phyloP scores from a whole-genome alignment of 2,888 invertebrate species.

The Tinea semifulvella region DNA sequence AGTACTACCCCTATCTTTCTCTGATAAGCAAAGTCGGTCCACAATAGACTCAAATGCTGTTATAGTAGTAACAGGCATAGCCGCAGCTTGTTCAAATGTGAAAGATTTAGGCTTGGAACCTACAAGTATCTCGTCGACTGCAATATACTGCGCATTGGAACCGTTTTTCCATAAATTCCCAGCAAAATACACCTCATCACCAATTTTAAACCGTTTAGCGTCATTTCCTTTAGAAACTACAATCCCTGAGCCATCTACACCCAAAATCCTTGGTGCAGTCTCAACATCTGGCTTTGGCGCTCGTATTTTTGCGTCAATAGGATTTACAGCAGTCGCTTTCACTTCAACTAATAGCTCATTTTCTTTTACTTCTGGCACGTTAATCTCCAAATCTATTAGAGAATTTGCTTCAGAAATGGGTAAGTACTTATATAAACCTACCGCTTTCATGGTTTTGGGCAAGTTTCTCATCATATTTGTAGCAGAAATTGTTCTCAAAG shows the following conservation, averaged over 20 bases:
- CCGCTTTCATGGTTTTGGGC: conserved; percentile 50
- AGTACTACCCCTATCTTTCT: conserved; percentile 44
- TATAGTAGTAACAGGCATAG: conserved; percentile 45
- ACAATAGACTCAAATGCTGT: conserved; percentile 46
- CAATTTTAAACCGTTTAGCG: conserved; percentile 34
- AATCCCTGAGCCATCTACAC: conserved; percentile 51
- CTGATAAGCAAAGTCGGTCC: conserved; percentile 41
- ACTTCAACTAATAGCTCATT: conserved; percentile 48
- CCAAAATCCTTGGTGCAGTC: conserved; percentile 37
- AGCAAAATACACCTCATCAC: conserved; percentile 50
- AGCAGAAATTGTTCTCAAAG: background rate
- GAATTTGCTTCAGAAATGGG: conserved; percentile 43
- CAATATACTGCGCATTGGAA: conserved; percentile 46
- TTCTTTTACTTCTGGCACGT: conserved; percentile 32
- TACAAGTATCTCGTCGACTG: conserved; percentile 39
- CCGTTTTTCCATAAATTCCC: conserved; percentile 42
- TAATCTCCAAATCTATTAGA: conserved; percentile 44
- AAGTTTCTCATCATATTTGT: conserved; percentile 25
- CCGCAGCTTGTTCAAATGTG: conserved; percentile 50
- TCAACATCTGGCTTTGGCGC: conserved; percentile 44
- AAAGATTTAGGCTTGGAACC: conserved; percentile 43
- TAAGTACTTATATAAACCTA: conserved; percentile 51
- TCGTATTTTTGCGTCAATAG: conserved; percentile 47
- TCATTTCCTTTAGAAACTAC: conserved; percentile 39
- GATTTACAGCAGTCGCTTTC: conserved; percentile 48